Conservation (phyloP, 2,888 invertebrate genomes). For the Meiosimyza decipiens region DNA sequence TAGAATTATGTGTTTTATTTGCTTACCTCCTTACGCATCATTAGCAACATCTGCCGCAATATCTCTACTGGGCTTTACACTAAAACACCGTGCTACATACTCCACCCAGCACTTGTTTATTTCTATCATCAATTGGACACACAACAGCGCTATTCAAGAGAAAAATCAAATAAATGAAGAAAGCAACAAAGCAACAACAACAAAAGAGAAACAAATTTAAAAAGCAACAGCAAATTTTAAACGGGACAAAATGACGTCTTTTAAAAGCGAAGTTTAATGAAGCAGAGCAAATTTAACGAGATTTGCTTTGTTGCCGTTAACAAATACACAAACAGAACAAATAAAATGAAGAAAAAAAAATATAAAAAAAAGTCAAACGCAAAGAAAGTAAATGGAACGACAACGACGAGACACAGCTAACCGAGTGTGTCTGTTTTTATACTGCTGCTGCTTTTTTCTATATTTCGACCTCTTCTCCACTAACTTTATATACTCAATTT, state of each 20-base stretch:
- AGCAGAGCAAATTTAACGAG: constrained; percentile 27
- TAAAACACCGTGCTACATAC: neutral
- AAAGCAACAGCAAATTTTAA: neutral
- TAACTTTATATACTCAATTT: too few relatives aligned
- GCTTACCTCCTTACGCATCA: too few relatives aligned
- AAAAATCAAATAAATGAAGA: neutral
- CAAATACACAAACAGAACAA: neutral
- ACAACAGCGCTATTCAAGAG: neutral
- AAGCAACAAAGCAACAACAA: neutral
- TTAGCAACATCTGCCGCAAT: neutral
- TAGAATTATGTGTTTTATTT: too few relatives aligned
- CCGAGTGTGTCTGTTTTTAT: neutral
- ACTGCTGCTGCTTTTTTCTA: neutral
- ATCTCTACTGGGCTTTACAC: too few relatives aligned
- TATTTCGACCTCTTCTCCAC: neutral
- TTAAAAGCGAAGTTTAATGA: constrained; percentile 22
- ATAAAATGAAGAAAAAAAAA: too few relatives aligned
- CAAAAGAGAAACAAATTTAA: neutral
- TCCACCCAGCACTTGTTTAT: neutral
- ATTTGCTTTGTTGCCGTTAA: constrained; percentile 25
- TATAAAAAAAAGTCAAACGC: too few relatives aligned
- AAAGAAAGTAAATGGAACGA: too few relatives aligned
- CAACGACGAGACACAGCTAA: too few relatives aligned
- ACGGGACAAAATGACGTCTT: constrained; percentile 15
- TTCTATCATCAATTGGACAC: neutral